A percentile compares a stretch with the other conserved stretches of the same genome.
Evolutionary conservation across 2,888 invertebrate species (phyloP).

Genomic region (Pseudolycoriella hygida): DNA sequence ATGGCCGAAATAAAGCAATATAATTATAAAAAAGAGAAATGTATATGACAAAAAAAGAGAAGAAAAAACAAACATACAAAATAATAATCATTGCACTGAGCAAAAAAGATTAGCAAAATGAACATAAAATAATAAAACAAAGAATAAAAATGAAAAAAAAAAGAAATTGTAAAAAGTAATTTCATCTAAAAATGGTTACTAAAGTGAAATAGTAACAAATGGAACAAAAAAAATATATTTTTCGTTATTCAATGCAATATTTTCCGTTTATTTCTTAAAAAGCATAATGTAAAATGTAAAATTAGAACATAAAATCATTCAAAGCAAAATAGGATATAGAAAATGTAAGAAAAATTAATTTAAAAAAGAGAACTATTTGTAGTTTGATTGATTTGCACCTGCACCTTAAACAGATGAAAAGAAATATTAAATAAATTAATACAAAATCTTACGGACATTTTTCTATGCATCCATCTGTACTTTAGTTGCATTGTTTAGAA

Average conservation of each 20-base stretch:
- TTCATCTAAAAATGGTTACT: neutral
- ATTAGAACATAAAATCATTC: conserved; percentile 2
- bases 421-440: conserved; percentile 6
- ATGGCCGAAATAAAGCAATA: too few species aligned
- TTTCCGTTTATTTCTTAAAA: conserved; percentile 1
- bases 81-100: too few species aligned
- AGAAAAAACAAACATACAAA: neutral
- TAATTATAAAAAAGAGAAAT: too few species aligned
- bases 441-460: neutral
- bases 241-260: conserved; percentile 1
- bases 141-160: neutral
- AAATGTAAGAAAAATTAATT: conserved; percentile 8
- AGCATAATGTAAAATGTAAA: neutral
- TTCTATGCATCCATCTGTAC: neutral
- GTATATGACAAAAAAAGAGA: neutral
- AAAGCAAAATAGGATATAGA: conserved; percentile 1
- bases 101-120: too few species aligned
- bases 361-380: conserved; percentile 11
- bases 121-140: neutral
- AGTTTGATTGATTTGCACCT: conserved; percentile 17
- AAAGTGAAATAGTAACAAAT: neutral
- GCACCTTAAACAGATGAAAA: conserved; percentile 14
- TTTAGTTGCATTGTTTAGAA: too few species aligned
- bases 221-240: neutral
- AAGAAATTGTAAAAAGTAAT: neutral